These are phyloP conservation scores for Eupeodes luniger DNA, from an alignment of 2,888 invertebrate genomes.

Conservation along the genomic window DNA sequence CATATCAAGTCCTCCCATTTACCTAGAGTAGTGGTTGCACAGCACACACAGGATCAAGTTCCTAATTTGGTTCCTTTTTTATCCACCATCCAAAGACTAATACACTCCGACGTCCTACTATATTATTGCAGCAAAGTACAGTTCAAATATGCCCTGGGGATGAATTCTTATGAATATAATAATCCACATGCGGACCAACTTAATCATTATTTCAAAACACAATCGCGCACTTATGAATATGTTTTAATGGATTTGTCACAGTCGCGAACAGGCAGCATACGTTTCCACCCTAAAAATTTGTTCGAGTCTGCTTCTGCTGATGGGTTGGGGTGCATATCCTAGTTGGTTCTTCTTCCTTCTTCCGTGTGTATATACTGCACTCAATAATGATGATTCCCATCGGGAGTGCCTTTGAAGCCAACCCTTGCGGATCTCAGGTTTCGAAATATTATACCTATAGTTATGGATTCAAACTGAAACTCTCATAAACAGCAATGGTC, in stretches of 20 bases:
- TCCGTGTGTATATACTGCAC: constrained; percentile 46
- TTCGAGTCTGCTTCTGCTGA: constrained; percentile 11
- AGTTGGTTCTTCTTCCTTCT: constrained; percentile 61
- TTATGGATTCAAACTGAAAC: not conserved
- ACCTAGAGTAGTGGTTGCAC: not conserved
- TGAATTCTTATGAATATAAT: constrained; percentile 48
- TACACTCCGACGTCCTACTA: not conserved
- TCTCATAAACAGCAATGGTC: constrained; percentile 57
- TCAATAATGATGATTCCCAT: constrained; percentile 74
- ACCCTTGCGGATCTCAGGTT: constrained; percentile 68
- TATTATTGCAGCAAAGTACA: not conserved
- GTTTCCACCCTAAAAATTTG: constrained; percentile 56
- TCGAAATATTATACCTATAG: not conserved
- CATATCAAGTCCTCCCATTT: constrained; percentile 28
- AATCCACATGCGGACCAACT: constrained; percentile 74
- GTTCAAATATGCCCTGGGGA: constrained; percentile 62
- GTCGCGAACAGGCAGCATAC: constrained; percentile 70
- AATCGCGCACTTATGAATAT: constrained; percentile 66
- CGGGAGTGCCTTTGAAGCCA: constrained; percentile 39
- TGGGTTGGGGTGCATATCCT: constrained; percentile 51
- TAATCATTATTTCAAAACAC: constrained; percentile 69
- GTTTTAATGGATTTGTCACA: constrained; percentile 72
- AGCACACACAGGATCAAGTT: constrained; percentile 12
- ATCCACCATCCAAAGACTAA: not conserved
- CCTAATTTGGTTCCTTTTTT: constrained; percentile 22